Evolutionary conservation across 2,888 invertebrate genomes (phyloP).

Genomic region (Clitarchus hookeri): DNA sequence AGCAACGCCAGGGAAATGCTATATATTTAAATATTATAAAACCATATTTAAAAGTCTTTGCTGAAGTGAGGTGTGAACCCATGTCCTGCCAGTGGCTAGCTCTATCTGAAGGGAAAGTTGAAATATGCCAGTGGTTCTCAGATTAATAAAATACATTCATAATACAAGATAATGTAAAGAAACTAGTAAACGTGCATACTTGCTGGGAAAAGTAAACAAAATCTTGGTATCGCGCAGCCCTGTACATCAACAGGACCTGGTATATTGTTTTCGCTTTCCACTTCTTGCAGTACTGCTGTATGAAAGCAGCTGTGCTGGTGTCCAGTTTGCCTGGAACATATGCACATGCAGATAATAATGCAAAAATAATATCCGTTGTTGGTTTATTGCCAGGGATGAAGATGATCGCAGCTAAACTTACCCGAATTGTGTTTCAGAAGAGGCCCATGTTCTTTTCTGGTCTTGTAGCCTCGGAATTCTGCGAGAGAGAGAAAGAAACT

Average conservation of each 20-base stretch:
- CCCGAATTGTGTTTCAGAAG: constrained; percentile 58
- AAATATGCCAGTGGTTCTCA: no score
- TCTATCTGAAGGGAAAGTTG: no score
- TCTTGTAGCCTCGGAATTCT: constrained; percentile 75
- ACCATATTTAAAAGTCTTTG: no score
- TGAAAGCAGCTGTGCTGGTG: constrained; percentile 71
- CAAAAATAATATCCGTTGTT: background rate
- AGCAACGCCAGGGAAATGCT: no score
- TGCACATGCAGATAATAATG: background rate
- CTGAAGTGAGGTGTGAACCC: no score
- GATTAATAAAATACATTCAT: no score
- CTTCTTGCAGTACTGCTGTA: constrained; percentile 74
- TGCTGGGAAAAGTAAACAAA: constrained; percentile 87
- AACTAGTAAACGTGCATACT: constrained; percentile 57
- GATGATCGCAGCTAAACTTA: constrained; percentile 29
- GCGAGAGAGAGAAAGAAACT: constrained; percentile 46
- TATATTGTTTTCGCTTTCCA: constrained; percentile 83
- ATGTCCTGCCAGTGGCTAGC: no score
- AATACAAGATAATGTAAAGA: no score
- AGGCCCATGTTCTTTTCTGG: constrained; percentile 68
- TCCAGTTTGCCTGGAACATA: constrained; percentile 61
- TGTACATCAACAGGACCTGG: constrained; percentile 80
- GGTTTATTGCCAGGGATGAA: background rate
- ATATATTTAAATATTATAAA: no score
- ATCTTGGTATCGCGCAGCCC: constrained; percentile 80